Percentiles rank a stretch among this genome's conserved stretches.
These are phyloP conservation scores for Lindbergichthys nudifrons DNA, from an alignment of 2,797 vertebrate species.

Conservation along the genomic window DNA sequence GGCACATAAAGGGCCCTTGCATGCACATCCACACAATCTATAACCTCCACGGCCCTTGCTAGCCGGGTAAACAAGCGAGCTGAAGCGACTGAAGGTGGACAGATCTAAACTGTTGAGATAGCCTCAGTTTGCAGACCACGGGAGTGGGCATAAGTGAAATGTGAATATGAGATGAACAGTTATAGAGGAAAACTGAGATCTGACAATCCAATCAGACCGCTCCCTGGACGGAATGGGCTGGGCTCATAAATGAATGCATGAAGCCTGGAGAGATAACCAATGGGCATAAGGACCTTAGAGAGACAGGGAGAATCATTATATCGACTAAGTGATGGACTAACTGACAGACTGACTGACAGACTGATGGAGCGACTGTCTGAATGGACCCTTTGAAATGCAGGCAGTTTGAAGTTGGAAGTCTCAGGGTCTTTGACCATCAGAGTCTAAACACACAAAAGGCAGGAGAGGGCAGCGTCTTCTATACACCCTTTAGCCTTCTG, in stretches of 20 bases:
- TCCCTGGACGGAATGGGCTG: conserved; percentile 50
- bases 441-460: conserved; percentile 70
- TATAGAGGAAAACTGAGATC: conserved; percentile 65
- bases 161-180: conserved; percentile 63
- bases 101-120: conserved; percentile 29
- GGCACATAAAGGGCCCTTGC: background rate
- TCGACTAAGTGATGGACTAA: conserved; percentile 77
- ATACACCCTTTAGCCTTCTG: conserved; percentile 68
- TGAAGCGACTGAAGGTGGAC: conserved; percentile 23
- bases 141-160: conserved; percentile 44
- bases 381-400: conserved; percentile 76
- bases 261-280: conserved; percentile 73
- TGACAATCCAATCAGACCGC: conserved; percentile 74
- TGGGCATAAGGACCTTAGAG: conserved; percentile 73
- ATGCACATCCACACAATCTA: conserved; percentile 5
- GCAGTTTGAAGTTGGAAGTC: conserved; percentile 75
- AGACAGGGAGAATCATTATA: conserved; percentile 73
- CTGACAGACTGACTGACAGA: conserved; percentile 72
- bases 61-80: conserved; percentile 9
- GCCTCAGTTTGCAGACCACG: conserved; percentile 31
- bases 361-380: conserved; percentile 70
- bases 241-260: conserved; percentile 81
- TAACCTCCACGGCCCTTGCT: conserved; percentile 8
- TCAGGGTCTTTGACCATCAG: conserved; percentile 73
- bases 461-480: conserved; percentile 65